These are phyloP conservation scores for Chymomyza procnemis DNA, from an alignment of 2,888 invertebrate species.

Conservation along the genomic window DNA sequence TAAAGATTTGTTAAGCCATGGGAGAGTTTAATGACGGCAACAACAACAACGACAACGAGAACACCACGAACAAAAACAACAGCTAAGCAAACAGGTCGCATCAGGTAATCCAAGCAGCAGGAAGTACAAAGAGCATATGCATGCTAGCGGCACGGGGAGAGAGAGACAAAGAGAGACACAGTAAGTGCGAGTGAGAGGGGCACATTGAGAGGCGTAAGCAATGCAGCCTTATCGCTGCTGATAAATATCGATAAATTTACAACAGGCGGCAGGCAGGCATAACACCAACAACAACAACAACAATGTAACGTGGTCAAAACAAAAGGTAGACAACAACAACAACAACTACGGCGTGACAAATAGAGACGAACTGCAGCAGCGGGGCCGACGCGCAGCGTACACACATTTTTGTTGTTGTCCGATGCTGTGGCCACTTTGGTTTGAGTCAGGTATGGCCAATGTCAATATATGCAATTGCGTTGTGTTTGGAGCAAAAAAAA, in stretches of 20 bases:
- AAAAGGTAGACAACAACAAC: conserved; percentile 12
- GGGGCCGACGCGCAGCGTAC: background rate
- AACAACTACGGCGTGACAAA: conserved; percentile 6
- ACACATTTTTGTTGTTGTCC: conserved; percentile 4
- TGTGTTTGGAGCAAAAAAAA: no score
- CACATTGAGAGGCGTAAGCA: background rate
- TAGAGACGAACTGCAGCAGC: background rate
- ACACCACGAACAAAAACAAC: no score
- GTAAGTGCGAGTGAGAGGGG: conserved; percentile 21
- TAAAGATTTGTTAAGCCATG: conserved; percentile 52
- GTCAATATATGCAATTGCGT: no score
- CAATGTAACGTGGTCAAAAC: conserved; percentile 27
- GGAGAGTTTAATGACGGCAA: conserved; percentile 51
- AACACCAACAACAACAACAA: conserved; percentile 6
- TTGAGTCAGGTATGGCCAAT: no score
- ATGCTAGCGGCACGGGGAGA: background rate
- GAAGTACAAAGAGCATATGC: conserved; percentile 45
- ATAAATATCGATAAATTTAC: conserved; percentile 61
- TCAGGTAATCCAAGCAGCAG: conserved; percentile 44
- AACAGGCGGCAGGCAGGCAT: conserved; percentile 26
- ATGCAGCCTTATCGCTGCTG: conserved; percentile 41
- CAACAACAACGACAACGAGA: conserved; percentile 36
- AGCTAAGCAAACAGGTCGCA: conserved; percentile 55
- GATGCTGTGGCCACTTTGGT: conserved; percentile 10
- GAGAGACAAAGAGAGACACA: conserved; percentile 11